These are phyloP conservation scores for Crenichthys baileyi DNA, from an alignment of 2,797 vertebrate genomes.

Conservation along the genomic window DNA sequence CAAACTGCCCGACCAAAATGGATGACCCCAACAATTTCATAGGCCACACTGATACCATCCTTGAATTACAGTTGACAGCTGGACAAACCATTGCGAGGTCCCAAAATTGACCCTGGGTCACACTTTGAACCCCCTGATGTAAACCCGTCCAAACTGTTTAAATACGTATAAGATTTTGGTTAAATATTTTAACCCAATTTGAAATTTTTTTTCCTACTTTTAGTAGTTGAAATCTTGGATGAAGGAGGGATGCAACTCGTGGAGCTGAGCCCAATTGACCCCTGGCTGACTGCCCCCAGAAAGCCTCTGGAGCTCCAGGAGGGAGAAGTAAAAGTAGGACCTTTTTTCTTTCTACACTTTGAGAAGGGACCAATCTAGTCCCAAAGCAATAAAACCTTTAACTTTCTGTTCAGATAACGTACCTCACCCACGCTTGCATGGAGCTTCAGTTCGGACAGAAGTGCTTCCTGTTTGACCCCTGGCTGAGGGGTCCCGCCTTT, in stretches of 20 bases:
- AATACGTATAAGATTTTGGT: no score
- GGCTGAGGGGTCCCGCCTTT: slow-evolving; percentile 85
- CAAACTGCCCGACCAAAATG: no score
- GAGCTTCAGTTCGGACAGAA: slow-evolving; percentile 79
- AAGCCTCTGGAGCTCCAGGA: slow-evolving; percentile 69
- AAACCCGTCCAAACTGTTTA: no score
- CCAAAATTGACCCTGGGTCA: no score
- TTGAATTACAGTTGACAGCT: no score
- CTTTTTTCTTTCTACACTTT: background rate
- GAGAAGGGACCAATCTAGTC: fast-evolving
- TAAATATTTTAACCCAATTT: no score
- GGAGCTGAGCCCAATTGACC: slow-evolving; percentile 81
- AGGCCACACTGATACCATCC: no score
- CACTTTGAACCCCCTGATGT: no score
- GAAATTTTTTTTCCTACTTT: no score
- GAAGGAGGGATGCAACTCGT: slow-evolving; percentile 75
- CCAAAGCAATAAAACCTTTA: background rate
- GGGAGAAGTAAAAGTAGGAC: slow-evolving; percentile 81
- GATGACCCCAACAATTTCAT: no score
- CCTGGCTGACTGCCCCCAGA: slow-evolving; percentile 81
- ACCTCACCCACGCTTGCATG: slow-evolving; percentile 87
- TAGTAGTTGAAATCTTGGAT: slow-evolving; percentile 75
- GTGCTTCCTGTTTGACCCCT: slow-evolving; percentile 83
- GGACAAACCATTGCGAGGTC: no score
- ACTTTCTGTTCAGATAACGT: slow-evolving; percentile 77